Evolutionary conservation across 2,797 vertebrate species (phyloP).

Genomic region (Anguilla obscura): DNA sequence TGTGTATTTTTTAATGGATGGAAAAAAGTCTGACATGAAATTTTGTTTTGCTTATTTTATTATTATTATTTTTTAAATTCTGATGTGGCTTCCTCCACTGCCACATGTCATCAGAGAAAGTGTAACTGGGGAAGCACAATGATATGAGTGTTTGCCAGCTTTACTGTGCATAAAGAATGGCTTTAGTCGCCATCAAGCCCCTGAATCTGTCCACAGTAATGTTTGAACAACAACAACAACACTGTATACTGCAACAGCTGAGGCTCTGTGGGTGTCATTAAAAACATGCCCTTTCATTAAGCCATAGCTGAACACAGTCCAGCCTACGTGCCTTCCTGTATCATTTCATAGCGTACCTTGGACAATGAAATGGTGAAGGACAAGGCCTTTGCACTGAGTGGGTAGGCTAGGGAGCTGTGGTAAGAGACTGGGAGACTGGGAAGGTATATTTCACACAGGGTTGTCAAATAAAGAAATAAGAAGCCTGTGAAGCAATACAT

Average conservation of each 20-base stretch:
- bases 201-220: background rate
- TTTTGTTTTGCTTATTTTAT: background rate
- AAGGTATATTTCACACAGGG: conserved; percentile 51
- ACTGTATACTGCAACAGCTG: background rate
- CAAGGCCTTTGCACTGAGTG: background rate
- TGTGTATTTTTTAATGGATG: background rate
- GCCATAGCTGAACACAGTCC: background rate
- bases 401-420: background rate
- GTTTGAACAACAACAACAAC: background rate
- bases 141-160: background rate
- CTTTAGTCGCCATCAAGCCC: background rate
- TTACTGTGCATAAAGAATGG: background rate
- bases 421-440: conserved; percentile 29
- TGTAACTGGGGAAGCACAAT: background rate
- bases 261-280: background rate
- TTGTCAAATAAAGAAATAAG: conserved; percentile 53
- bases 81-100: background rate
- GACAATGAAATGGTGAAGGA: background rate
- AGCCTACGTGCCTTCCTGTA: background rate
- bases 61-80: background rate
- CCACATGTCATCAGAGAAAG: background rate
- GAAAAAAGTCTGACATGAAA: background rate
- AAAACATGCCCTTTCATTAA: background rate
- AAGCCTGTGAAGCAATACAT: conserved; percentile 58
- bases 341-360: background rate